Base-by-base conservation (phyloP, 2,888 invertebrate genomes). In the Cabera pusaria region DNA sequence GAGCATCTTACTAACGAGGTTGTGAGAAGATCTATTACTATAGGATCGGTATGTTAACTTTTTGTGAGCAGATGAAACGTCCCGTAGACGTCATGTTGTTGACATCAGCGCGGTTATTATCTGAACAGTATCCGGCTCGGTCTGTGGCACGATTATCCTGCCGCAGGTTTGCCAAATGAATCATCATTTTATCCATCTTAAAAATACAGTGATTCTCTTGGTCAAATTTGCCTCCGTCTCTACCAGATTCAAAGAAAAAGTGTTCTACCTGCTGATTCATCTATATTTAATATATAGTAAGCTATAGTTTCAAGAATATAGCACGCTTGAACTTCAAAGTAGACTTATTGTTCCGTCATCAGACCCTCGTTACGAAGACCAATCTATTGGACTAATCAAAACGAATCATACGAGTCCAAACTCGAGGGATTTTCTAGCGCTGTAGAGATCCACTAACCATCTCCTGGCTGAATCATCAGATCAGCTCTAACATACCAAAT, bases 31-130 rank as follows among this genome's bases (percentile, higher is more conserved):
- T 35, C 22, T 10, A 31, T 35, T 34, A 34, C 34, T 23, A 40
- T 39, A 25, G n/a, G n/a, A n/a, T n/a, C n/a, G 20, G 25, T 28
- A 54, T 56, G 57, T 56, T 35, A 45, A 50, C 59, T 72, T 71
- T 68, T 67, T 65, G 49, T 52, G 16, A 20, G 31, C 52, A 51
- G 55, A 51, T 64, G 56, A 52, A 54, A 59, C 60, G 59, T 50
- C 42, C 59, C 36, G 60, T 59, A 65, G 68, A 66, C 80, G 79
- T 78, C 79, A 83, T 72, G 56, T 47, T 62, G 78, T 84, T 85
- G 84, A 82, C 81, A 84, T 85, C 84, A 83, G 79, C 82, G 61
- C 57, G 59, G 39, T 49, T 58, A 61, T 64, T 67, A 66, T 64
- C 52, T 65, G 61, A 57, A 58, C 54, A 62, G 74, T 68, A 83